phyloP scores from a whole-genome alignment of 2,113 vertebrate genomes.

The Chlorodrepanis virens region DNA sequence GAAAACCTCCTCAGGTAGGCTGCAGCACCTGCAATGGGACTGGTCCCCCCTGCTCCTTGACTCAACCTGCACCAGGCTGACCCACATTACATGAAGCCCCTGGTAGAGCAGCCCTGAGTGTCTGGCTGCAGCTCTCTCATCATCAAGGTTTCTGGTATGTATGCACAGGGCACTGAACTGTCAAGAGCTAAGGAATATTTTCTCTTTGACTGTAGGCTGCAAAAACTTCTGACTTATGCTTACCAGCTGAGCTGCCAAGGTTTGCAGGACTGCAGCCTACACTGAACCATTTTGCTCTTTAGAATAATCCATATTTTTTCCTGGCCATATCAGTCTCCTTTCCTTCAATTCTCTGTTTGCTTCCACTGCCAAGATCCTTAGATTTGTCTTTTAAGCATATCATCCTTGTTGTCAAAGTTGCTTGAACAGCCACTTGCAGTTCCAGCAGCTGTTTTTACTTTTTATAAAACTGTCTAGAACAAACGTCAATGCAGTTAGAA shows the following conservation, averaged over 20 bases:
- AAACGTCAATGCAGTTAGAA: neutral
- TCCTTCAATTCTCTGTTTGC: neutral
- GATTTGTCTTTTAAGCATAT: neutral
- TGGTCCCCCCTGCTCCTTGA: neutral
- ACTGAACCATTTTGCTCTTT: neutral
- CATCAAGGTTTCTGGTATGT: neutral
- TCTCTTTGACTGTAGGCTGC: neutral
- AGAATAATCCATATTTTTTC: neutral
- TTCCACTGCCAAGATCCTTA: neutral
- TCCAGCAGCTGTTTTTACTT: neutral
- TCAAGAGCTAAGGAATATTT: neutral
- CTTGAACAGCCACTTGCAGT: neutral
- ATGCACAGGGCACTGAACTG: neutral
- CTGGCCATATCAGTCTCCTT: neutral
- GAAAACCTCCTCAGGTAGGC: conserved; percentile 74
- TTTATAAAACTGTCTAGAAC: neutral
- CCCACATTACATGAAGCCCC: neutral
- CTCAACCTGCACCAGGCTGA: neutral
- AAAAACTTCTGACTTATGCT: neutral
- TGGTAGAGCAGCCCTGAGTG: neutral
- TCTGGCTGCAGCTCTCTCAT: neutral
- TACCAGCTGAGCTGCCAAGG: neutral
- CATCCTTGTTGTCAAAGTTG: neutral
- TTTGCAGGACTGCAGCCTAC: neutral
- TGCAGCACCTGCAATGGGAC: neutral